Conservation (phyloP, 2,888 invertebrate genomes). For the Eupithecia abbreviata region DNA sequence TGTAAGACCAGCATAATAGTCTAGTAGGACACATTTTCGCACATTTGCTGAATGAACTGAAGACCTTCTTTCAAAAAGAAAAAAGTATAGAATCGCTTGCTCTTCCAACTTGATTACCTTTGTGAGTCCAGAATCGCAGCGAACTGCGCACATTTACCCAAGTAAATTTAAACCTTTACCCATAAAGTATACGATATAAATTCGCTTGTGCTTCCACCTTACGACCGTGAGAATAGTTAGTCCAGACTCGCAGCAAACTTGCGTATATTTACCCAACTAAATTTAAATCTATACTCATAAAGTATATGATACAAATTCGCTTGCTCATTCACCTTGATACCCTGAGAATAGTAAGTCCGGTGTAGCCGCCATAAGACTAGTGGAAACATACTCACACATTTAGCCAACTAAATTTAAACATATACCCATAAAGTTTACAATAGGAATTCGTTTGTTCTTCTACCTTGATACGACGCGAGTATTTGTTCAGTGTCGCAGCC, state of each 20-base stretch:
- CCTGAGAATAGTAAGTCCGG: too few species aligned
- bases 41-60: background rate
- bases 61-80: background rate
- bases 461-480: too few species aligned
- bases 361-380: too few species aligned
- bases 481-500: too few species aligned
- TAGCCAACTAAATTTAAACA: too few species aligned
- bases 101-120: conserved; percentile 19
- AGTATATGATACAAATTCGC: background rate
- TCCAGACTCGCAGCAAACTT: conserved; percentile 6
- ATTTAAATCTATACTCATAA: background rate
- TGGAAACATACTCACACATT: too few species aligned
- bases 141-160: conserved; percentile 15
- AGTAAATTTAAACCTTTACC: background rate
- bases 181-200: background rate
- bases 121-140: conserved; percentile 4
- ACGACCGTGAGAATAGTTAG: background rate
- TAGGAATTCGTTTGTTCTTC: too few species aligned
- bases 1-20: conserved; percentile 42
- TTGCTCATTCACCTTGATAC: background rate
- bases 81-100: background rate
- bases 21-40: conserved; percentile 47
- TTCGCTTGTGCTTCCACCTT: conserved; percentile 5
- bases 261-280: conserved; percentile 16
- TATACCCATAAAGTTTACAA: too few species aligned